Evolutionary conservation across 2,888 invertebrate species (phyloP).

Genomic region (Amaurobius ferox): DNA sequence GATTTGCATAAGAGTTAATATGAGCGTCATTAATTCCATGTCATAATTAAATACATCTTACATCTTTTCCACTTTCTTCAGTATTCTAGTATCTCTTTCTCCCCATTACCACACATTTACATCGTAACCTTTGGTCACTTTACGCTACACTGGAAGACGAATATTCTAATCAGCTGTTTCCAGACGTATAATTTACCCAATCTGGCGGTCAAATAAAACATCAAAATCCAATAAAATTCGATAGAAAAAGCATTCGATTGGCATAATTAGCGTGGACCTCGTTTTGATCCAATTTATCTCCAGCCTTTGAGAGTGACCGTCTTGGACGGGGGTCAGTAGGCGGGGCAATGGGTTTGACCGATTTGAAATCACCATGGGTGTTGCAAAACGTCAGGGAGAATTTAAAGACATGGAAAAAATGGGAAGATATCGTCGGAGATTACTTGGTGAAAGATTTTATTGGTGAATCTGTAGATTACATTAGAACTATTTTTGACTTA

Average conservation of each 20-base stretch:
- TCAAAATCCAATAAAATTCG: background rate
- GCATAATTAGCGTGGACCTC: slow-evolving; percentile 11
- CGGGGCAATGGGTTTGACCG: slow-evolving; percentile 42
- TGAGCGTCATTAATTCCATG: no score
- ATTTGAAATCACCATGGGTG: slow-evolving; percentile 24
- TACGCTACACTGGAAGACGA: background rate
- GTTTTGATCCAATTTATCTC: slow-evolving; percentile 21
- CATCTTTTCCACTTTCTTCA: no score
- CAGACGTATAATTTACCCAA: slow-evolving; percentile 11
- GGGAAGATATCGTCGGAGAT: background rate
- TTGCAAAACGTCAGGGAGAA: background rate
- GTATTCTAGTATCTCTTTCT: background rate
- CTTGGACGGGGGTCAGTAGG: slow-evolving; percentile 50
- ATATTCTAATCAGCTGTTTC: slow-evolving; percentile 9
- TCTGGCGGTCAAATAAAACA: background rate
- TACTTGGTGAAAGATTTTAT: no score
- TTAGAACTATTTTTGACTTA: no score
- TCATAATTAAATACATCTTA: no score
- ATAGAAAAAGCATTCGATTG: slow-evolving; percentile 2
- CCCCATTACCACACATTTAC: background rate
- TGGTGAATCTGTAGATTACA: no score
- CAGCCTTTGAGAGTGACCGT: slow-evolving; percentile 14
- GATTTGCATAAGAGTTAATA: no score
- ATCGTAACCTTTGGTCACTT: background rate
- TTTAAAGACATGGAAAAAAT: background rate